A percentile compares a stretch with the other conserved stretches of the same genome.
These are phyloP conservation scores for Erythrocercus mccallii DNA, from an alignment of 2,113 vertebrate species.

Conservation along the genomic window DNA sequence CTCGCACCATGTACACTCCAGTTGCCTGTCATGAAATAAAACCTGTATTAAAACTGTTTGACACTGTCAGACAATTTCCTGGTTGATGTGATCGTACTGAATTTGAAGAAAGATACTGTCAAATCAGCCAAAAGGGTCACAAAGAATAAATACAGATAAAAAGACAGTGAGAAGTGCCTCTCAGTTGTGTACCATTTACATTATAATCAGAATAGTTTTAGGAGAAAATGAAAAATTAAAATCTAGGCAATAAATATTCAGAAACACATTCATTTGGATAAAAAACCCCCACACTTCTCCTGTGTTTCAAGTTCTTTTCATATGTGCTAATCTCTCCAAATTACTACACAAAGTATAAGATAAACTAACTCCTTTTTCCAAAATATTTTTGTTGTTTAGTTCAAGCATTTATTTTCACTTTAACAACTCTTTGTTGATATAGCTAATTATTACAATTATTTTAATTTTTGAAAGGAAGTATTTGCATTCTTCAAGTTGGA, in stretches of 20 bases:
- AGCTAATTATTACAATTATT: neutral
- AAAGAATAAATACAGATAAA: neutral
- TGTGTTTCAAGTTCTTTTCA: neutral
- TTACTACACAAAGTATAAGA: neutral
- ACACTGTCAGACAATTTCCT: neutral
- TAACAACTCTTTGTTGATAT: neutral
- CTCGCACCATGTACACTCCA: neutral
- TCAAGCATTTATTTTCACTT: neutral
- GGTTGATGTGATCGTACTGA: neutral
- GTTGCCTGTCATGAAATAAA: neutral
- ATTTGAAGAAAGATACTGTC: neutral
- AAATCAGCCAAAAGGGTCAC: neutral
- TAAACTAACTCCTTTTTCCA: neutral
- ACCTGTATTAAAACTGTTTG: neutral
- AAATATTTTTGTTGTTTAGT: neutral
- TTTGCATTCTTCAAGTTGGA: neutral
- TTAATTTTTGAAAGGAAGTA: neutral
- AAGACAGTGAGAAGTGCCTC: neutral
- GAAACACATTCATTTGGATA: neutral
- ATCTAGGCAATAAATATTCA: neutral
- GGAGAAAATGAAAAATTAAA: neutral
- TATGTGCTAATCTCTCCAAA: fast-evolving
- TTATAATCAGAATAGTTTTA: neutral
- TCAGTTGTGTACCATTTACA: neutral
- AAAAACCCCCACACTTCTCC: neutral